Evolutionary conservation across 2,113 vertebrate genomes (phyloP), one percentile per base, ranked within the genome.

Genomic region (Grus americana): DNA sequence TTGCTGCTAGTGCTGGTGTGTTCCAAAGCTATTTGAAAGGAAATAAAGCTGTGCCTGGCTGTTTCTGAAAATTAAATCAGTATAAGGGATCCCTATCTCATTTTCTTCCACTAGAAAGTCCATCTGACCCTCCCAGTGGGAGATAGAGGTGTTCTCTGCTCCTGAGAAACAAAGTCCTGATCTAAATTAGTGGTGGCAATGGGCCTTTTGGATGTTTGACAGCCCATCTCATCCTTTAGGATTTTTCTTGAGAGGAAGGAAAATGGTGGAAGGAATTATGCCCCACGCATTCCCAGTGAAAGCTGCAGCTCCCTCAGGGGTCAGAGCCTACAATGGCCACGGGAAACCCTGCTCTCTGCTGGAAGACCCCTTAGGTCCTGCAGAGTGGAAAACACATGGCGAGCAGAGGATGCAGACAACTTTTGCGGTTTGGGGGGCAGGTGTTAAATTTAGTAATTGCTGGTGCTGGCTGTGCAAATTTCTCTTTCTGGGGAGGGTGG

Each of bases 391-490:
- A 84, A 32, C 46, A 34, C 3, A 0, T 26, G 54, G 36, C 84
- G 44, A 79, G 67, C 85, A 79, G 73, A 88, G n/a, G 59, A 50
- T 29, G 78, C 61, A 84, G 59, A 23, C 11, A 2, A 70, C 50
- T 61, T 61, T 3, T 72, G 46, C 0, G 0, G 44, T 72, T 67
- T 68, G 62, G 80, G 42, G 72, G 52, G 40, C 38, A 67, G 63
- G 32, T 52, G 49, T 72, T 68, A 65, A 59, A 54, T 76, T 30
- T n/a, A 80, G 76, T 29, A 65, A 93, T 96, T 97, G 97, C 94
- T 98, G 97, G 47, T 97, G 96, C 93, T 88, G 15, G 94, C 90
- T 94, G 74, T 86, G 34, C 79, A 90, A 94, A 85, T 79, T 93
- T 68, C 62, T 91, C 55, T 91, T 82, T 92, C 87, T 76, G 78